Conservation (phyloP, 2,888 invertebrate genomes). For the Podabrus alpinus region DNA sequence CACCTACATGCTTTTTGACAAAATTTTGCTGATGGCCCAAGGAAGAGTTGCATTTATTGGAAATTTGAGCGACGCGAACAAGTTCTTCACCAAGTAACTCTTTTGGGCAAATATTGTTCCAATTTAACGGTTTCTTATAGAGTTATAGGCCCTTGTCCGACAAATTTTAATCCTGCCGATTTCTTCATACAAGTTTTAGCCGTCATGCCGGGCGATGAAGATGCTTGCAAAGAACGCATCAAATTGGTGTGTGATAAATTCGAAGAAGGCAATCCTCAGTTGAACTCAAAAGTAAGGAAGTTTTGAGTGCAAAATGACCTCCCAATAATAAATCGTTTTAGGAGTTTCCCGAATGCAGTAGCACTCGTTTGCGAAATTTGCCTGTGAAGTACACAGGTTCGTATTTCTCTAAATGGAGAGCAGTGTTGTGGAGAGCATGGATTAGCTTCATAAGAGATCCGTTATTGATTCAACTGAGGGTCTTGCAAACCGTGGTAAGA, state of each 20-base stretch:
- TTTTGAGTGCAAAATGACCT: rapidly evolving
- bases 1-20: slow-evolving; percentile 87
- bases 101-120: slow-evolving; percentile 9
- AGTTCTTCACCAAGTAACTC: slow-evolving; percentile 79
- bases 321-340: not conserved
- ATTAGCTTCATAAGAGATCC: slow-evolving; percentile 88
- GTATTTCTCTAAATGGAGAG: slow-evolving; percentile 87
- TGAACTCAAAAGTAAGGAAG: not conserved
- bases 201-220: slow-evolving; percentile 82
- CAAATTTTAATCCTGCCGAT: slow-evolving; percentile 93
- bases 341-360: not conserved
- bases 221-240: slow-evolving; percentile 76
- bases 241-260: slow-evolving; percentile 80
- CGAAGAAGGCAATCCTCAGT: slow-evolving; percentile 53
- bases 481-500: slow-evolving; percentile 88
- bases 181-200: slow-evolving; percentile 90
- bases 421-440: slow-evolving; percentile 90
- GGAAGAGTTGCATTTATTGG: slow-evolving; percentile 90
- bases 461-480: slow-evolving; percentile 83
- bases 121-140: slow-evolving; percentile 54
- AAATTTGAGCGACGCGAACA: slow-evolving; percentile 74
- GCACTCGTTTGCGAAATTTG: not conserved
- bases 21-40: slow-evolving; percentile 86
- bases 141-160: slow-evolving; percentile 81
- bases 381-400: slow-evolving; percentile 71